Evolutionary conservation across 2,797 vertebrate species (phyloP).

Genomic region (Hoplostethus atlanticus): DNA sequence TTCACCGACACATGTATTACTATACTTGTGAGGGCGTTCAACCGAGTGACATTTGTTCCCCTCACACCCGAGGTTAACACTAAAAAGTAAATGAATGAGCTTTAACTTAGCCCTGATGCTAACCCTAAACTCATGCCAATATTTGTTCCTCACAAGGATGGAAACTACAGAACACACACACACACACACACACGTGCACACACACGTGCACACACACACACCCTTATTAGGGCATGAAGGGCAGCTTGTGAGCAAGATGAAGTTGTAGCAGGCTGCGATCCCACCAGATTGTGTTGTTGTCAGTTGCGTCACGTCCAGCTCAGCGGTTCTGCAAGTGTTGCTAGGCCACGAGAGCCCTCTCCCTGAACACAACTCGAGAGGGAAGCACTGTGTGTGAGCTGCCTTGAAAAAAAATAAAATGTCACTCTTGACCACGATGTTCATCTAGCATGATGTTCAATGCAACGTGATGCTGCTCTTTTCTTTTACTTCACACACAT

Average conservation of each 20-base stretch:
- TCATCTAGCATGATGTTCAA: too few species aligned
- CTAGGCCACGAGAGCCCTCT: background rate
- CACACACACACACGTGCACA: background rate
- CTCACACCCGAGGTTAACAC: too few species aligned
- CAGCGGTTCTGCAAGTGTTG: background rate
- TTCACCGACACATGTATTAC: too few species aligned
- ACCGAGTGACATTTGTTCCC: too few species aligned
- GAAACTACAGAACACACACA: background rate
- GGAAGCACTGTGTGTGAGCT: background rate
- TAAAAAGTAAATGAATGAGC: too few species aligned
- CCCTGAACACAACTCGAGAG: background rate
- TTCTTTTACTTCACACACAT: too few species aligned
- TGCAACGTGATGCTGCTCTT: too few species aligned
- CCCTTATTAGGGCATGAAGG: background rate
- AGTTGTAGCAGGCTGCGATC: slow-evolving; percentile 9
- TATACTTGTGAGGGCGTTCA: too few species aligned
- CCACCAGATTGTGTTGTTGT: slow-evolving; percentile 14
- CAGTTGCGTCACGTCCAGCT: slow-evolving; percentile 36
- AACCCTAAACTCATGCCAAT: background rate
- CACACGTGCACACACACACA: background rate
- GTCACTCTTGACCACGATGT: too few species aligned
- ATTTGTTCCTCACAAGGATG: background rate
- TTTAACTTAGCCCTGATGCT: background rate
- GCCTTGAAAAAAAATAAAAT: too few species aligned
- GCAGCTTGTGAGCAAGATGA: background rate